phyloP scores from a whole-genome alignment of 2,888 invertebrate species.

The Ctenicera cuprea region DNA sequence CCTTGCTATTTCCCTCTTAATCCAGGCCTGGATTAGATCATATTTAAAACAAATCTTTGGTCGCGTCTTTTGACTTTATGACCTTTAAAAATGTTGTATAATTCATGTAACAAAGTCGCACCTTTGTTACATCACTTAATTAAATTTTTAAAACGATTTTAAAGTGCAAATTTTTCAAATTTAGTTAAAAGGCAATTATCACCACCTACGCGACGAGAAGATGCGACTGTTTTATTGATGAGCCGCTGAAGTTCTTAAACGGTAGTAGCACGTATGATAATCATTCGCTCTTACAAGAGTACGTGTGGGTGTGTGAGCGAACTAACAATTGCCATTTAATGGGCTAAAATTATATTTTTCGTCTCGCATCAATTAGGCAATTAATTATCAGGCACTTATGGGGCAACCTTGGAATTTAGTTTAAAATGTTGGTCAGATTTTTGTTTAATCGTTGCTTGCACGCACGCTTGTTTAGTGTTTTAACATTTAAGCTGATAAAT shows the following conservation, averaged over 20 bases:
- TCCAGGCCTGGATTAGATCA: too few species aligned
- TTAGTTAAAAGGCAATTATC: neutral
- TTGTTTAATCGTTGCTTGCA: conserved; percentile 29
- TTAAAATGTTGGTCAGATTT: conserved; percentile 35
- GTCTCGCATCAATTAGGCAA: conserved; percentile 37
- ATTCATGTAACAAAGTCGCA: neutral
- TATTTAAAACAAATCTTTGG: too few species aligned
- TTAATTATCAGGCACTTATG: conserved; percentile 30
- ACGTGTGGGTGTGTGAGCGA: conserved; percentile 41
- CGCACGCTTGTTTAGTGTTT: conserved; percentile 11
- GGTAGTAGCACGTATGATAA: conserved; percentile 7
- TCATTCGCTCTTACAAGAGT: conserved; percentile 4
- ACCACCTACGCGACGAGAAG: neutral
- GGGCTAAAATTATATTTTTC: conserved; percentile 36
- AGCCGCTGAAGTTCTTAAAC: neutral
- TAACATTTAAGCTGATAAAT: neutral
- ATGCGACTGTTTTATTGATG: conserved; percentile 9
- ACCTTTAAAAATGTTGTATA: neutral
- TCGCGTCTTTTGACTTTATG: neutral
- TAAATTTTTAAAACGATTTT: neutral
- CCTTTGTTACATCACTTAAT: neutral
- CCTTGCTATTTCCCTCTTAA: too few species aligned
- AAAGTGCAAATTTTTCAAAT: neutral
- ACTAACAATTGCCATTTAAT: conserved; percentile 40
- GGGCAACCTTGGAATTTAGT: conserved; percentile 20